These are phyloP conservation scores for Pyrrhia umbra DNA, from an alignment of 2,888 invertebrate species.

Conservation along the genomic window DNA sequence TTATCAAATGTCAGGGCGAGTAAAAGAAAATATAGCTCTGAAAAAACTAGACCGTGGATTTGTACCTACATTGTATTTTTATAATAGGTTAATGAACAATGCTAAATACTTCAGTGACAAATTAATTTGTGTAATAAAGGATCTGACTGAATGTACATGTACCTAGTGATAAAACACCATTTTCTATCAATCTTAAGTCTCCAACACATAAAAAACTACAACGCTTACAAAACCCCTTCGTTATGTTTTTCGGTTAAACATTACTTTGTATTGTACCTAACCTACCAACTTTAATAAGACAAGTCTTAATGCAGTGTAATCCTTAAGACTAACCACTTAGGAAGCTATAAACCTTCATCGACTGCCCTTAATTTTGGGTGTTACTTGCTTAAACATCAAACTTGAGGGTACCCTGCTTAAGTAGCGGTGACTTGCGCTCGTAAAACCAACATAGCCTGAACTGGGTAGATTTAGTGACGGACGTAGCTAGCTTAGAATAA, in stretches of 20 bases:
- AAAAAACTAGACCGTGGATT: no score
- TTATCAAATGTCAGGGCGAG: not conserved
- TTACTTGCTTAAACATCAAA: slow-evolving; percentile 67
- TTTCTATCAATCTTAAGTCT: no score
- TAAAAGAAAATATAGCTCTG: not conserved
- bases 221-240: no score
- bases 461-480: slow-evolving; percentile 44
- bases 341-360: slow-evolving; percentile 70
- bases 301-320: slow-evolving; percentile 38
- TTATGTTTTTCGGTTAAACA: no score
- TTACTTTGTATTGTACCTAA: not conserved
- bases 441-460: slow-evolving; percentile 52
- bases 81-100: no score
- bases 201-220: no score
- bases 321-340: slow-evolving; percentile 57
- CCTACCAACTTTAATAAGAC: not conserved
- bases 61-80: not conserved
- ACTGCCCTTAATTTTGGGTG: slow-evolving; percentile 69
- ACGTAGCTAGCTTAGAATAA: slow-evolving; percentile 42
- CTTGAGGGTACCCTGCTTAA: slow-evolving; percentile 53
- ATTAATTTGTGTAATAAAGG: no score
- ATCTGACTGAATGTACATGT: no score
- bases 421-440: slow-evolving; percentile 56
- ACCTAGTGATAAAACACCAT: no score
- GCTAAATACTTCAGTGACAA: no score